These are phyloP conservation scores for Plagiodera versicolora DNA, from an alignment of 2,888 invertebrate genomes.

Conservation along the genomic window DNA sequence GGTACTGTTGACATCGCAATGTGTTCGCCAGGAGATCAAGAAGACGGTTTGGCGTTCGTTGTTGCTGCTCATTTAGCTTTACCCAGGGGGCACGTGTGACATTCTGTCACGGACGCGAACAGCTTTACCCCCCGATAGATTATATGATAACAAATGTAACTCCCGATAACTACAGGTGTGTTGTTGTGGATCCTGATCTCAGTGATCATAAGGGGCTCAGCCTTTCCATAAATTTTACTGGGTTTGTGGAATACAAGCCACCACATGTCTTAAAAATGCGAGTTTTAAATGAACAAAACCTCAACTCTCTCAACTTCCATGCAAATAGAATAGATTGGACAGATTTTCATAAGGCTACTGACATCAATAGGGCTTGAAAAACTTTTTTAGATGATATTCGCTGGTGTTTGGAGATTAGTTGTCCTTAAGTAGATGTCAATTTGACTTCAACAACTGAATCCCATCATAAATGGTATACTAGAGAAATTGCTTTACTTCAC, in stretches of 20 bases:
- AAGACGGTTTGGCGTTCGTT: too few relatives aligned
- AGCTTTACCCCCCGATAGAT: neutral
- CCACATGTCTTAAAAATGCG: conserved; percentile 5
- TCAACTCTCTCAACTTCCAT: neutral
- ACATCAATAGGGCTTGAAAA: neutral
- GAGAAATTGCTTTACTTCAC: conserved; percentile 6
- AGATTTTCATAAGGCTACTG: conserved; percentile 1
- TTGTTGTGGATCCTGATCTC: neutral
- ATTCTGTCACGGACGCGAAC: too few relatives aligned
- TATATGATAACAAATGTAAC: neutral
- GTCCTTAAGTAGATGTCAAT: conserved; percentile 1
- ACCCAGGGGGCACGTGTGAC: too few relatives aligned
- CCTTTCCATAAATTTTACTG: neutral
- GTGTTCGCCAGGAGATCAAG: too few relatives aligned
- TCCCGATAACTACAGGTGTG: neutral
- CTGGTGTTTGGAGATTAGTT: neutral
- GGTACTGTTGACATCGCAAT: too few relatives aligned
- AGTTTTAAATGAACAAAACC: conserved; percentile 4
- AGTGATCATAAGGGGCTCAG: conserved; percentile 6
- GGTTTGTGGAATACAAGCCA: neutral
- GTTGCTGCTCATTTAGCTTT: too few relatives aligned
- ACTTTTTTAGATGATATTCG: neutral
- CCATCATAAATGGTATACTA: conserved; percentile 2
- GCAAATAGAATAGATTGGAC: conserved; percentile 6
- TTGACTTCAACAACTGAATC: conserved; percentile 3